Conservation (phyloP, 1,140 invertebrate genomes). For the Ceratina japonica region DNA sequence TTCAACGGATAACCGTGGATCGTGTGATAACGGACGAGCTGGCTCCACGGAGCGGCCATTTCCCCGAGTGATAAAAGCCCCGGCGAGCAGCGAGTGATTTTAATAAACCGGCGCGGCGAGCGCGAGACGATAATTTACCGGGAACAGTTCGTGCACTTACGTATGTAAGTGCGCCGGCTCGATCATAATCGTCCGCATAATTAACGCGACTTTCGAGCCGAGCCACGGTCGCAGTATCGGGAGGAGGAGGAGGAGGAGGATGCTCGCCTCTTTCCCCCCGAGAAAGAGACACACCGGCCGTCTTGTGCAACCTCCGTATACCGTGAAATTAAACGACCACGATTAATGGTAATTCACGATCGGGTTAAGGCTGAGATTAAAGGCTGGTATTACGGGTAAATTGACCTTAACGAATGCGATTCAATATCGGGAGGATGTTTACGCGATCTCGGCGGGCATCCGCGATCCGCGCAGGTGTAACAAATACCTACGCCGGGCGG, state of each 20-base stretch:
- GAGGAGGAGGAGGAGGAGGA: constrained; percentile 8
- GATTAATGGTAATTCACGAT: constrained; percentile 48
- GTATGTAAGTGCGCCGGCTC: neutral
- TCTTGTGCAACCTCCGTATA: constrained; percentile 1
- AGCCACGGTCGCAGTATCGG: neutral
- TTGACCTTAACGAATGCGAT: constrained; percentile 45
- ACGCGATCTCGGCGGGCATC: neutral
- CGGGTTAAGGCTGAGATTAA: constrained; percentile 43
- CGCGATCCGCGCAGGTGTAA: constrained; percentile 20
- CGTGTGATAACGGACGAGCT: too few species aligned
- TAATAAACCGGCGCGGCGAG: constrained; percentile 11
- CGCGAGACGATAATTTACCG: constrained; percentile 22
- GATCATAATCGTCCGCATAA: constrained; percentile 41
- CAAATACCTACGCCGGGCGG: neutral
- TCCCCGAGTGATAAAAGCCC: neutral
- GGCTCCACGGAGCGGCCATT: too few species aligned
- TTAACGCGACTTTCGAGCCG: constrained; percentile 40
- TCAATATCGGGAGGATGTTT: constrained; percentile 8
- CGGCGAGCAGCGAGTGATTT: neutral
- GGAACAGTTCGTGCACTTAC: constrained; percentile 25
- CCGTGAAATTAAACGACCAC: constrained; percentile 47
- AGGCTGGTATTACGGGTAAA: constrained; percentile 41
- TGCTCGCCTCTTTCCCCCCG: neutral
- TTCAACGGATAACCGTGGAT: too few species aligned
- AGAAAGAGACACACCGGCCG: neutral